Percentiles rank a stretch among this genome's conserved stretches.
Evolutionary conservation across 2,888 invertebrate genomes (phyloP).

Genomic region (Chaitophorus viminalis): DNA sequence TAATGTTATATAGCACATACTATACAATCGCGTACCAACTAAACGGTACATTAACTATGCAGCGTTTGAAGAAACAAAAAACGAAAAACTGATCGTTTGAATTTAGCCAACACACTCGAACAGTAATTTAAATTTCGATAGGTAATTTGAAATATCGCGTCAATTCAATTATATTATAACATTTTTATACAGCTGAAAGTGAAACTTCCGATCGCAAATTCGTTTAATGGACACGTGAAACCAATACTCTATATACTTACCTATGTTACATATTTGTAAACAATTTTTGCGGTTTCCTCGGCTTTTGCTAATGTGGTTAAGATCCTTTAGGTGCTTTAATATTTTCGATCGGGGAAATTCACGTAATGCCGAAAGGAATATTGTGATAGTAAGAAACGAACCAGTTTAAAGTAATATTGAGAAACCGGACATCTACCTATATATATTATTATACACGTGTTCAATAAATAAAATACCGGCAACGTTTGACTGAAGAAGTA

Average conservation of each 20-base stretch:
- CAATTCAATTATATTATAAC: not conserved
- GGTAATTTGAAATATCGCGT: not conserved
- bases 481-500: not conserved
- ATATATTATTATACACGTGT: not conserved
- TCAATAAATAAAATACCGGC: not conserved
- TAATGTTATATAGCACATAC: not conserved
- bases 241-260: not conserved
- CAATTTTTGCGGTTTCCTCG: not conserved
- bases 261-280: not conserved
- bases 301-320: slow-evolving; percentile 5
- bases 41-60: no score
- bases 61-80: no score
- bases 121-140: not conserved
- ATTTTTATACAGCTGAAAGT: not conserved
- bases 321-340: not conserved
- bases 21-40: not conserved
- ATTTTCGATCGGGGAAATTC: not conserved
- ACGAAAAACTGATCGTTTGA: not conserved
- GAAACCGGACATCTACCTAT: not conserved
- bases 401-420: not conserved
- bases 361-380: not conserved
- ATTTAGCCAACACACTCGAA: not conserved
- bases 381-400: not conserved
- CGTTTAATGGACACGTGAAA: not conserved
- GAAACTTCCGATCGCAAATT: slow-evolving; percentile 15